Percentiles rank a stretch among this genome's conserved stretches.
Evolutionary conservation across 2,797 vertebrate species (phyloP).

Genomic region (Lerista edwardsae): DNA sequence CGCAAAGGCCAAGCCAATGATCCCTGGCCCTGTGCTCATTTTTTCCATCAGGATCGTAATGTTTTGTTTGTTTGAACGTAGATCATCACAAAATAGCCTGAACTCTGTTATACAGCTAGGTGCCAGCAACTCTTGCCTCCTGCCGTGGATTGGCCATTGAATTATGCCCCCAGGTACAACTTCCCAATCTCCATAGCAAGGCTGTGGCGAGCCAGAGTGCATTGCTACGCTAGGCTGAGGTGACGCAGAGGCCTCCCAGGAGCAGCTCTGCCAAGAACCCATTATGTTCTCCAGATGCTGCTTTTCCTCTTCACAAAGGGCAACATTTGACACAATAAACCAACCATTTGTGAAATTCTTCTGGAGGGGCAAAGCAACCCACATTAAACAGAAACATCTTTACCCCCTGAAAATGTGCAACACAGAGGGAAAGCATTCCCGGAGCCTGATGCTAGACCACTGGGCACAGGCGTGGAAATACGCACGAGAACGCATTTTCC

Average conservation of each 20-base stretch:
- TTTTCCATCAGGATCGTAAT: background rate
- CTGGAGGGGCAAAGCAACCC: constrained; percentile 67
- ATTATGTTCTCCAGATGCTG: constrained; percentile 80
- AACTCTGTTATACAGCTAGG: background rate
- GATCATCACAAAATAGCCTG: background rate
- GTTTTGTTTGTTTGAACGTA: constrained; percentile 3
- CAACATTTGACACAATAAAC: constrained; percentile 74
- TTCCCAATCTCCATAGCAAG: constrained; percentile 25
- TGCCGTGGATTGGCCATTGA: constrained; percentile 9
- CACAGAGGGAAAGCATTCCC: constrained; percentile 62
- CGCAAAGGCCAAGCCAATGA: background rate
- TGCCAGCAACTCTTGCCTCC: constrained; percentile 20
- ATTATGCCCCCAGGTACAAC: constrained; percentile 4
- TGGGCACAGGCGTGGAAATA: constrained; percentile 63
- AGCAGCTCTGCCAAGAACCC: constrained; percentile 70
- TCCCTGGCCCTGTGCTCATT: background rate
- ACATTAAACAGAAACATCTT: constrained; percentile 73
- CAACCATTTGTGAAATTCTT: constrained; percentile 78
- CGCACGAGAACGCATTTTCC: constrained; percentile 41
- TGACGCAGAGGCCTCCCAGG: constrained; percentile 62
- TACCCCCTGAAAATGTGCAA: constrained; percentile 65
- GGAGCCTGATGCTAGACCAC: constrained; percentile 63
- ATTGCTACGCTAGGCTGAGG: constrained; percentile 67
- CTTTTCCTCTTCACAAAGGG: constrained; percentile 64
- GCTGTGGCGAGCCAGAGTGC: constrained; percentile 63